Conservation (phyloP, 2,797 vertebrate genomes). For the Miichthys miiuy region DNA sequence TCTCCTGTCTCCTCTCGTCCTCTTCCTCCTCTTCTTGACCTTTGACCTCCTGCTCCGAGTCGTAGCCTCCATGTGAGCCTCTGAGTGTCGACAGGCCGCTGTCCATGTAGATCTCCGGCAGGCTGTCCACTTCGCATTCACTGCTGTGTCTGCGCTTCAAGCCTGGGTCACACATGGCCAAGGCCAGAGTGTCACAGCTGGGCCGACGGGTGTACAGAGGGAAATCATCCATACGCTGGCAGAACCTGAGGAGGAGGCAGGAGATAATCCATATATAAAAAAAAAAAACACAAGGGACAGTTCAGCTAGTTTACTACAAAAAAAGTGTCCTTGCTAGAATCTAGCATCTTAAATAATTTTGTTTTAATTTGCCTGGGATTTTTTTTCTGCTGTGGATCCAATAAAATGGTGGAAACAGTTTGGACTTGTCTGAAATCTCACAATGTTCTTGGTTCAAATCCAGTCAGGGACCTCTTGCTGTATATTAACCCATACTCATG, state of each 20-base stretch:
- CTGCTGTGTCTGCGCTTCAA: constrained; percentile 88
- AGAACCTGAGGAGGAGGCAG: constrained; percentile 79
- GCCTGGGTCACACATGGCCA: constrained; percentile 96
- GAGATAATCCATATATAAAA: neutral
- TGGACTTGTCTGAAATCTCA: too few species aligned
- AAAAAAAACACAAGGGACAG: neutral
- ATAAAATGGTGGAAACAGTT: too few species aligned
- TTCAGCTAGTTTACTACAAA: neutral
- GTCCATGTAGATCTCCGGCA: constrained; percentile 92
- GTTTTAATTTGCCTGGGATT: neutral
- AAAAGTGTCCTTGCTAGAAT: too few species aligned
- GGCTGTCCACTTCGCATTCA: constrained; percentile 92
- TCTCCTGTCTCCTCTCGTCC: constrained; percentile 71
- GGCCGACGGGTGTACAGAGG: constrained; percentile 58
- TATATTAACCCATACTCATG: too few species aligned
- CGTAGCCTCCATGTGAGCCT: constrained; percentile 89
- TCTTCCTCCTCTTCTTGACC: constrained; percentile 81
- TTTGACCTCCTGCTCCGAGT: constrained; percentile 90
- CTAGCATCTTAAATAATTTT: neutral
- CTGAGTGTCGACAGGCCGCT: constrained; percentile 94
- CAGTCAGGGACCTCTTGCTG: too few species aligned
- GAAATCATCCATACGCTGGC: constrained; percentile 87
- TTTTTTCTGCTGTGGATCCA: too few species aligned
- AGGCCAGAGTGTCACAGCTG: constrained; percentile 81
- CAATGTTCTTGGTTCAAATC: too few species aligned